A percentile compares a stretch with the other conserved stretches of the same genome.
Conservation (phyloP, 2,113 vertebrate genomes). For the Thalassarche chlororhynchos region DNA sequence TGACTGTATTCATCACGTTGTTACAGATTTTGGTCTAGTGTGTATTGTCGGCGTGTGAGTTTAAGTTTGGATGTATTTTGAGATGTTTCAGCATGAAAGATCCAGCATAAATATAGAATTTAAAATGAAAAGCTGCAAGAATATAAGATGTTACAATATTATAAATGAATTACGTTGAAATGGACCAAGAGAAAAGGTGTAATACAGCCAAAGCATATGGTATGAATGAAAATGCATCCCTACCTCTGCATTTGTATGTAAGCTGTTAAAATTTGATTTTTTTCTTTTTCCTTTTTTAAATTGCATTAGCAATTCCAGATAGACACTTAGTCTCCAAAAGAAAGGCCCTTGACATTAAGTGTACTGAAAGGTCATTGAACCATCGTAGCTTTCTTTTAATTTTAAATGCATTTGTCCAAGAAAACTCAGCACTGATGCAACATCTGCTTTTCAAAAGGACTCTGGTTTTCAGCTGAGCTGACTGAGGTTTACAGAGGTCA, state of each 20-base stretch:
- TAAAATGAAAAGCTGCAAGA: neutral
- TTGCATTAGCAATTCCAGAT: conserved; percentile 48
- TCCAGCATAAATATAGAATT: neutral
- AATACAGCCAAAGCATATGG: neutral
- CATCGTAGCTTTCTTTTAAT: conserved; percentile 57
- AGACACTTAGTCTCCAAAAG: conserved; percentile 27
- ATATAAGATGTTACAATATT: neutral
- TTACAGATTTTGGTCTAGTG: neutral
- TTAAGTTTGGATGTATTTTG: neutral
- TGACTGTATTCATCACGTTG: fast-evolving
- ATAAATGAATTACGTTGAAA: neutral
- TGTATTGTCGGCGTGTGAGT: neutral
- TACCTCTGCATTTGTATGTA: neutral
- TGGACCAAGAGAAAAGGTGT: neutral
- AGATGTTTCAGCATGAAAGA: neutral
- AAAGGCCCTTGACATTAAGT: conserved; percentile 50
- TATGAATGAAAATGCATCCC: neutral
- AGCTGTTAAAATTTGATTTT: neutral
- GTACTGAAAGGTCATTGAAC: conserved; percentile 48
- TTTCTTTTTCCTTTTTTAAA: neutral
- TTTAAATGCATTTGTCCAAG: conserved; percentile 55
- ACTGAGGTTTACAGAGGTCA: conserved; percentile 13
- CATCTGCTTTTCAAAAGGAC: conserved; percentile 46
- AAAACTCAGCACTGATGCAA: neutral
- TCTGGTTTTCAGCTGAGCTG: conserved; percentile 12